Base-by-base conservation (phyloP, 2,797 vertebrate species). In the Alca torda region DNA sequence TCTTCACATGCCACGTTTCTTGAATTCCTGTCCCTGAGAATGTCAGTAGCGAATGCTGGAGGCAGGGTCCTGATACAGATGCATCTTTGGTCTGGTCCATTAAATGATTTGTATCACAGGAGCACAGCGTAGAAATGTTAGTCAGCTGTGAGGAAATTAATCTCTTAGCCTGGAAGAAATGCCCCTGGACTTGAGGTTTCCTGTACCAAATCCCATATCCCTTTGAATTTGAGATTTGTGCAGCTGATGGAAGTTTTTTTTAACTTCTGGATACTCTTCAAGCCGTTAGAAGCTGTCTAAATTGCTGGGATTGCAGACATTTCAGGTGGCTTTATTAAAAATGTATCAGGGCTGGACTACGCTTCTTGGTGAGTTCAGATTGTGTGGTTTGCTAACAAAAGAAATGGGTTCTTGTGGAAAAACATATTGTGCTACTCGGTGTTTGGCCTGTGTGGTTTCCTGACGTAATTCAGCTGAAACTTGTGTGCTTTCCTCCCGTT, bases 1-100 rank as follows among this genome's bases (percentile, higher is more conserved):
- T 28, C 70, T 45, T 73, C 53, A 6, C 1, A 0, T 5, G 16
- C 37, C 11, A 2, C 3, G 20, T 28, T 56, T 17, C 72, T 56
- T 16, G 16, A 33, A 6, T 53, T 54, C 26, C 59, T 45, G 45
- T 23, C 46, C 26, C 48, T 35, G 43, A 23, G 30, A 39, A 33
- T 15, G 24, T 26, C 30, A 5, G 41, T 7, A 17, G 48, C 2
- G 24, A 51, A 6, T 4, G 48, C 65, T 45, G 77, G 53, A 65
- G 61, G 72, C 35, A 35, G 54, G 37, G 16, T 10, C 10, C 30
- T 6, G 73, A 23, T 14, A 23, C 45, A 45, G 54, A 13, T 10
- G 6, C 16, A 1, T 23, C 46, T 46, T 41, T 37, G 19, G 19
- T 24, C 31, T 56, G 56, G 6, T 15, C 18, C 21, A 0, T 39